A percentile compares a stretch with the other conserved stretches of the same genome.
phyloP scores from a whole-genome alignment of 2,888 invertebrate species.

The Mythimna pallens region DNA sequence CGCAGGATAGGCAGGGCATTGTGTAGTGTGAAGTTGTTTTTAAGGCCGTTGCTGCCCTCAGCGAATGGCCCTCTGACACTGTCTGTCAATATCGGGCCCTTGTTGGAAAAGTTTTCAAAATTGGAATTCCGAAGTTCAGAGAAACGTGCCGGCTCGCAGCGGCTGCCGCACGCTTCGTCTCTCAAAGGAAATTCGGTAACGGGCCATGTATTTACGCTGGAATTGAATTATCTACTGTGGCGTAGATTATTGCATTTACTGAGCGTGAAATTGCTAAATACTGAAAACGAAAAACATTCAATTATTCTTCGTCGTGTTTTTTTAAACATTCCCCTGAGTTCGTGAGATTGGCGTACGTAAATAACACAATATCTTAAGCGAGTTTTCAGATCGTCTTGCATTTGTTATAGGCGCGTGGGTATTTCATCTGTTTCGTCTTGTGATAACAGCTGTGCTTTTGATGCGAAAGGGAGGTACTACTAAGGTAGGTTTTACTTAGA shows the following conservation, averaged over 20 bases:
- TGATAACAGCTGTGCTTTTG: conserved; percentile 10
- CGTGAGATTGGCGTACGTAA: conserved; percentile 41
- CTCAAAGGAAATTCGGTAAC: conserved; percentile 90
- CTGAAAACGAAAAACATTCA: conserved; percentile 74
- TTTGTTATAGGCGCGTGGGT: conserved; percentile 17
- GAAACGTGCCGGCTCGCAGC: conserved; percentile 86
- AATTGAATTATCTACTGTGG: conserved; percentile 87
- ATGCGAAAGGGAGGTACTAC: background rate
- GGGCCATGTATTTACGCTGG: conserved; percentile 86
- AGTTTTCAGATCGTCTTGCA: conserved; percentile 45
- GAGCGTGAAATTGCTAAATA: conserved; percentile 85
- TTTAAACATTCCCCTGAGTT: conserved; percentile 53
- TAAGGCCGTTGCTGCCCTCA: conserved; percentile 71
- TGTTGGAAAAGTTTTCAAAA: conserved; percentile 90
- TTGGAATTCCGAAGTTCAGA: conserved; percentile 90
- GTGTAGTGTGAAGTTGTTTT: conserved; percentile 70
- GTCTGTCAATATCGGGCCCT: conserved; percentile 88
- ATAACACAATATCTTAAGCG: conserved; percentile 52
- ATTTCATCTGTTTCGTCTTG: conserved; percentile 1
- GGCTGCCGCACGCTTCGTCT: conserved; percentile 84
- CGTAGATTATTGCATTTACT: conserved; percentile 86
- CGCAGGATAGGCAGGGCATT: conserved; percentile 49
- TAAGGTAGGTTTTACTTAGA: background rate
- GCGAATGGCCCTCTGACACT: conserved; percentile 84
- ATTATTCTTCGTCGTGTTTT: conserved; percentile 63